Conservation (phyloP, 2,113 vertebrate species). For the Daphoenositta chrysoptera region DNA sequence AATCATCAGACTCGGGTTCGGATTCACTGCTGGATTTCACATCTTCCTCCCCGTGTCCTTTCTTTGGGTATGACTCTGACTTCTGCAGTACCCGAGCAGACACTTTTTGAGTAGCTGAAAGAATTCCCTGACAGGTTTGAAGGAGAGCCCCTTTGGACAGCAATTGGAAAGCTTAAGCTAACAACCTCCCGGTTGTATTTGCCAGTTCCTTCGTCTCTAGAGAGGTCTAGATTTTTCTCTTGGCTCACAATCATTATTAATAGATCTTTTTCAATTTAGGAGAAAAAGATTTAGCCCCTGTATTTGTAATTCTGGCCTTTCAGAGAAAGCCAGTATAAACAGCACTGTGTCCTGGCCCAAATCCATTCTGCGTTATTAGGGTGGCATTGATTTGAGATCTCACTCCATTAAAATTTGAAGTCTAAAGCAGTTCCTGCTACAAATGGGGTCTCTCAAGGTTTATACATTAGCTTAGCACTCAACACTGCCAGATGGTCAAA, state of each 20-base stretch:
- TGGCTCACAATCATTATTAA: conserved; percentile 27
- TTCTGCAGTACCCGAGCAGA: background rate
- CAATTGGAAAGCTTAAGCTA: conserved; percentile 10
- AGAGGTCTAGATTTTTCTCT: conserved; percentile 18
- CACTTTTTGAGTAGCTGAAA: background rate
- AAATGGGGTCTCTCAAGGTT: conserved; percentile 48
- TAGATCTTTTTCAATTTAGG: conserved; percentile 21
- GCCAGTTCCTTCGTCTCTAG: background rate
- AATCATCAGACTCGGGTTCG: rapidly evolving
- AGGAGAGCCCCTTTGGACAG: background rate
- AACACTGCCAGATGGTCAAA: conserved; percentile 59
- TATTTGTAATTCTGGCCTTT: conserved; percentile 1
- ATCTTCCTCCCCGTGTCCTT: background rate
- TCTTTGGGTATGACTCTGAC: background rate
- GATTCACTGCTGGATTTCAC: background rate
- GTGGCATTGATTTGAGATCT: conserved; percentile 48
- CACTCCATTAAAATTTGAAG: conserved; percentile 46
- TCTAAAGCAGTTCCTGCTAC: conserved; percentile 30
- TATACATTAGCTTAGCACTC: conserved; percentile 42
- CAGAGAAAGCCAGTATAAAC: conserved; percentile 29
- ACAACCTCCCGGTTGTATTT: conserved; percentile 1
- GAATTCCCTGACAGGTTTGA: background rate
- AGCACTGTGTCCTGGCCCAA: background rate
- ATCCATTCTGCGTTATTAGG: conserved; percentile 27
- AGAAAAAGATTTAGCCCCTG: background rate